Evolutionary conservation across 1,140 invertebrate genomes (phyloP).

Genomic region (Lordiphosa stackelbergi): DNA sequence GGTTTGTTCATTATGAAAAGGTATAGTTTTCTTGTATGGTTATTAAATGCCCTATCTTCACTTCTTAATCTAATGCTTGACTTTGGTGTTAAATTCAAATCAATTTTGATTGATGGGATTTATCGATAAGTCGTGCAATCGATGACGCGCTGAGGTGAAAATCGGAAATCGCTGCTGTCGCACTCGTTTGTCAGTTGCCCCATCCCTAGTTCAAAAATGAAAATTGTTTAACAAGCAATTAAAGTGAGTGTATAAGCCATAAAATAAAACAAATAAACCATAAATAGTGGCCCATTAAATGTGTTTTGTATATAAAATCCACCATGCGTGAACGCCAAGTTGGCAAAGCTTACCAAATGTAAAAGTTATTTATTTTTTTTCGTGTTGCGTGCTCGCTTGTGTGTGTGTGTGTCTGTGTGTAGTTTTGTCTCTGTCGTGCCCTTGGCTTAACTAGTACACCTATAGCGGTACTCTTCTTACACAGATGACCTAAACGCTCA

Average conservation of each 20-base stretch:
- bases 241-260: conserved; percentile 16
- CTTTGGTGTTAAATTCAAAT: too few relatives aligned
- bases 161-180: conserved; percentile 4
- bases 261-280: conserved; percentile 17
- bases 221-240: conserved; percentile 23
- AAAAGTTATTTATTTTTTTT: conserved; percentile 14
- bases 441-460: conserved; percentile 32
- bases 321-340: too few relatives aligned
- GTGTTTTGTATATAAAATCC: background rate
- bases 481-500: conserved; percentile 17
- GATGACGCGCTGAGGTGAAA: too few relatives aligned
- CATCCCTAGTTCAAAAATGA: background rate
- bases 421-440: conserved; percentile 46
- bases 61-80: too few relatives aligned
- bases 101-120: too few relatives aligned
- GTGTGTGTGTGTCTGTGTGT: conserved; percentile 12
- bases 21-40: too few relatives aligned
- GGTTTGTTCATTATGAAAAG: too few relatives aligned
- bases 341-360: background rate
- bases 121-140: too few relatives aligned
- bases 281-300: conserved; percentile 5
- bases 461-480: conserved; percentile 37
- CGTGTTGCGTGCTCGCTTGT: conserved; percentile 11
- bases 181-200: too few relatives aligned
- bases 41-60: too few relatives aligned